A percentile compares a stretch with the other conserved stretches of the same genome.
These are phyloP conservation scores for Schizaphis graminum DNA, from an alignment of 2,888 invertebrate species.

Conservation along the genomic window DNA sequence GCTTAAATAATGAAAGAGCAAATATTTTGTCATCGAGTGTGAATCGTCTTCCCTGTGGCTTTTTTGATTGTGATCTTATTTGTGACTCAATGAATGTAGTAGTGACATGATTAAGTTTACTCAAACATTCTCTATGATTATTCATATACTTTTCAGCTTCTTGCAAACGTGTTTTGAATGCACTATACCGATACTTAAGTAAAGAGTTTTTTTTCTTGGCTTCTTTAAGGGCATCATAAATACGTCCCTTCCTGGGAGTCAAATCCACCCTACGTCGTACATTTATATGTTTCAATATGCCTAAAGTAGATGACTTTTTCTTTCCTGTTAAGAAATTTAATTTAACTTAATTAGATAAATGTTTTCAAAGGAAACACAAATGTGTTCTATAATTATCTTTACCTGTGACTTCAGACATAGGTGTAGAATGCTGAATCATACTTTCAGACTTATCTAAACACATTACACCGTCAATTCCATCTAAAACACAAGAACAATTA, in stretches of 20 bases:
- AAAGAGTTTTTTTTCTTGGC: conserved; percentile 7
- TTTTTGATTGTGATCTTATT: not conserved
- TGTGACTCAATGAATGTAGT: not conserved
- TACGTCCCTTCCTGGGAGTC: not conserved
- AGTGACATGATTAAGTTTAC: not conserved
- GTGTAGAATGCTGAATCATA: too few species aligned
- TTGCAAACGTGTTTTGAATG: not conserved
- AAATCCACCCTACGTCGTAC: not conserved
- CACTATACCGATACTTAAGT: not conserved
- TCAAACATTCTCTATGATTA: not conserved
- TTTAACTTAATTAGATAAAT: not conserved
- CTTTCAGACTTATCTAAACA: too few species aligned
- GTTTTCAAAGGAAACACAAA: not conserved
- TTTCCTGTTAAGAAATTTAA: not conserved
- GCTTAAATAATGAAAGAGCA: conserved; percentile 31
- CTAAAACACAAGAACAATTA: not conserved
- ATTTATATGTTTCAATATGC: conserved; percentile 1
- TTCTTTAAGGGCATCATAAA: conserved; percentile 4
- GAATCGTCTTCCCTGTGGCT: conserved; percentile 21
- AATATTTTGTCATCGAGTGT: conserved; percentile 41
- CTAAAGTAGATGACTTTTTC: not conserved
- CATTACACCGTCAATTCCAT: not conserved
- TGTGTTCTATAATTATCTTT: not conserved
- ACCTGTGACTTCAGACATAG: not conserved
- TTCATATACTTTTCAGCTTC: conserved; percentile 18